Evolutionary conservation across 2,888 invertebrate genomes (phyloP).

Genomic region (Deilephila elpenor): DNA sequence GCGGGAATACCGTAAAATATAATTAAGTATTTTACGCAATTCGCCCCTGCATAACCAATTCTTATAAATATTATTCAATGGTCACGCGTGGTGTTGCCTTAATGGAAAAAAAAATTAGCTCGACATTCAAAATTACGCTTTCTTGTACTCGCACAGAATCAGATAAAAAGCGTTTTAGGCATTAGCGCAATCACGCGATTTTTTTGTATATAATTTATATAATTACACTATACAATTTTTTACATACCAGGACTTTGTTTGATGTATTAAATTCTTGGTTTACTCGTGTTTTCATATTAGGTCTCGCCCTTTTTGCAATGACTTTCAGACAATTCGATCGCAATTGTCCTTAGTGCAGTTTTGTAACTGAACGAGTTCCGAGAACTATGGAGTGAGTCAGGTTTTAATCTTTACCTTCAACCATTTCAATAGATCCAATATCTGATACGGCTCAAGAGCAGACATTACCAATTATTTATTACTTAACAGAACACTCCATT

Average conservation of each 20-base stretch:
- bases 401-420: constrained; percentile 17
- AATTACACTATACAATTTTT: neutral
- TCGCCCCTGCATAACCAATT: neutral
- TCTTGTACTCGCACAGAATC: neutral
- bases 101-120: neutral
- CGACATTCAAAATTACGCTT: neutral
- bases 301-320: neutral
- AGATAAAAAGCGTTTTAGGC: neutral
- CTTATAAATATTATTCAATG: neutral
- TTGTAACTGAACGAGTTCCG: constrained; percentile 11
- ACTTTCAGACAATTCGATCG: neutral
- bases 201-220: constrained; percentile 1
- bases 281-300: neutral
- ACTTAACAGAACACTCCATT: constrained; percentile 20
- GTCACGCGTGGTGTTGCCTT: neutral
- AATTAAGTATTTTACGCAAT: neutral
- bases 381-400: constrained; percentile 11
- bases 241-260: neutral
- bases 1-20: neutral
- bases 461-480: constrained; percentile 18
- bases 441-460: constrained; percentile 2
- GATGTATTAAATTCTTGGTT: neutral
- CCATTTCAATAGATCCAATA: constrained; percentile 6
- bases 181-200: neutral
- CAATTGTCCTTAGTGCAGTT: constrained; percentile 20